These are phyloP conservation scores for Coracias cyanogaster DNA, from an alignment of 2,797 vertebrate species.

Conservation along the genomic window DNA sequence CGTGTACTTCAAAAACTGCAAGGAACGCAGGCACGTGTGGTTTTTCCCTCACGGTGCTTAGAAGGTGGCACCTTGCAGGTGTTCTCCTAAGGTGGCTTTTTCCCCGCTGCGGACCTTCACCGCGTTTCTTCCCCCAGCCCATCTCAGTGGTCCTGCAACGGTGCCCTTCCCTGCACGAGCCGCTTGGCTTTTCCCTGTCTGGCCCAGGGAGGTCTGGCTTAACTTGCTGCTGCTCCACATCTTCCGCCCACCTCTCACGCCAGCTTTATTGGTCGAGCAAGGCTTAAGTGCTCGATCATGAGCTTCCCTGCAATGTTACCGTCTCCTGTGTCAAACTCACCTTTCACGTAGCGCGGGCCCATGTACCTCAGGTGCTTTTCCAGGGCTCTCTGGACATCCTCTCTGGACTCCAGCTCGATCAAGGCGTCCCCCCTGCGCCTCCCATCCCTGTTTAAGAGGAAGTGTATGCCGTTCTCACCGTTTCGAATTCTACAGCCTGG, in stretches of 20 bases:
- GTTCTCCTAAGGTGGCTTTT: neutral
- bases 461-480: slow-evolving; percentile 88
- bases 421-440: slow-evolving; percentile 88
- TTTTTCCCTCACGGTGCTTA: accelerated
- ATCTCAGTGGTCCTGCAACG: accelerated
- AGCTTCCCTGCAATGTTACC: accelerated
- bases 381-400: slow-evolving; percentile 90
- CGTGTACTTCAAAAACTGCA: slow-evolving; percentile 90
- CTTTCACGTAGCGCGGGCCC: slow-evolving; percentile 93
- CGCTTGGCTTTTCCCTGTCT: neutral
- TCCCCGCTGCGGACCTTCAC: accelerated
- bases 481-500: slow-evolving; percentile 89
- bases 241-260: neutral
- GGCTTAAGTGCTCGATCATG: accelerated
- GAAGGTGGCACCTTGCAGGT: neutral
- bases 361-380: slow-evolving; percentile 91
- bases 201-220: accelerated
- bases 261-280: too few relatives aligned
- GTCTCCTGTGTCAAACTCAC: slow-evolving; percentile 59
- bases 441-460: slow-evolving; percentile 84
- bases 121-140: accelerated
- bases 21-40: accelerated
- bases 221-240: neutral
- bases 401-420: slow-evolving; percentile 90
- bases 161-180: too few relatives aligned